These are phyloP conservation scores for Schizaphis graminum DNA, from an alignment of 2,888 invertebrate species.

Conservation along the genomic window DNA sequence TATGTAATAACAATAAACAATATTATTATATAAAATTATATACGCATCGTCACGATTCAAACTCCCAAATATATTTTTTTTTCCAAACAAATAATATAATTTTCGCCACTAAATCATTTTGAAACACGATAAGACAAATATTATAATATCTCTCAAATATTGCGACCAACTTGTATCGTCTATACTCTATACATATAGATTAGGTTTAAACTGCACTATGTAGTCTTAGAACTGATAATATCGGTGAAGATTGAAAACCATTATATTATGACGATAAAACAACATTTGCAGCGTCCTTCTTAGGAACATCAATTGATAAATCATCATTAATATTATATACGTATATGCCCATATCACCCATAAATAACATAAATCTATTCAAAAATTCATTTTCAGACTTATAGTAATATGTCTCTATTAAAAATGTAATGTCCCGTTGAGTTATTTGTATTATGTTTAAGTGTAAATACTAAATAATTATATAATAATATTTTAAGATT, in stretches of 20 bases:
- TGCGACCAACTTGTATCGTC: not conserved
- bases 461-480: not conserved
- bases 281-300: not conserved
- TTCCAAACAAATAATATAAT: not conserved
- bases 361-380: not conserved
- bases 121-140: not conserved
- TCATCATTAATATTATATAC: no score
- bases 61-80: not conserved
- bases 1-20: not conserved
- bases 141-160: not conserved
- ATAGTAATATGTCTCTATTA: not conserved
- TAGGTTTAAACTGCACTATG: not conserved
- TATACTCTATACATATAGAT: not conserved
- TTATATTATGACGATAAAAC: no score
- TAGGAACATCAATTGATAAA: no score
- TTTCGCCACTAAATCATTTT: not conserved
- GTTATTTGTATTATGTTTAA: not conserved
- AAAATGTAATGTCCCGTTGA: not conserved
- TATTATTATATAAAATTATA: not conserved
- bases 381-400: not conserved
- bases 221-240: not conserved
- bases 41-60: constrained; percentile 19
- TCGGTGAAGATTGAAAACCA: no score
- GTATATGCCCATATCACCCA: not conserved
- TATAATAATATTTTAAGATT: not conserved